Conservation (phyloP, 2,113 vertebrate species). For the Ictidomys tridecemlineatus region DNA sequence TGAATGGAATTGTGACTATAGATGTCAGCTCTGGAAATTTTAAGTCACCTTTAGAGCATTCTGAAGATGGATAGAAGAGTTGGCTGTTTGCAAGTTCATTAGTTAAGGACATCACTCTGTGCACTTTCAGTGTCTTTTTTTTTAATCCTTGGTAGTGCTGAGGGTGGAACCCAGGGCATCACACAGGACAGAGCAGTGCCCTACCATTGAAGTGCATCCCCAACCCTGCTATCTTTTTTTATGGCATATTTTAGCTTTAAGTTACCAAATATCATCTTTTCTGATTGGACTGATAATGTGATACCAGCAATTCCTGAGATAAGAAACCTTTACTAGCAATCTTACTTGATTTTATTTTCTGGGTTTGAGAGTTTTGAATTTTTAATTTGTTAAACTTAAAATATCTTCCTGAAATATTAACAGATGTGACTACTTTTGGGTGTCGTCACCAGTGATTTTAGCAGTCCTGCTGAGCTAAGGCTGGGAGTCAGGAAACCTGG, state of each 20-base stretch:
- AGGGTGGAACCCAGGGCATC: neutral
- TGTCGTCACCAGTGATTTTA: neutral
- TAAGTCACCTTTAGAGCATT: neutral
- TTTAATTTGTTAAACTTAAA: slow-evolving; percentile 1
- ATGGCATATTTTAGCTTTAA: neutral
- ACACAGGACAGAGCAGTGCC: neutral
- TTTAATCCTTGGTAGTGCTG: neutral
- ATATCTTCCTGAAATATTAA: neutral
- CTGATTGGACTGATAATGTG: neutral
- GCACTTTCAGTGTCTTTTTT: neutral
- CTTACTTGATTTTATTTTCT: slow-evolving; percentile 27
- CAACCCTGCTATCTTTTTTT: neutral
- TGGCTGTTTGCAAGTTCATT: neutral
- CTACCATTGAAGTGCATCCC: neutral
- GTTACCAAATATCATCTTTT: neutral
- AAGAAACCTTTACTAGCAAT: neutral
- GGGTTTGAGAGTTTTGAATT: neutral
- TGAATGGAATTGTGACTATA: neutral
- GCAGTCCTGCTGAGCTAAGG: neutral
- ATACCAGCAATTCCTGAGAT: neutral
- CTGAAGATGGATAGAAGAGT: neutral
- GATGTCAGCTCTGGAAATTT: neutral
- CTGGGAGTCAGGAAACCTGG: neutral
- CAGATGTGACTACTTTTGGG: neutral
- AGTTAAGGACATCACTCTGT: neutral